Percentiles rank a stretch among this genome's conserved stretches.
These are phyloP conservation scores for Rhagonycha lutea DNA, from an alignment of 2,888 invertebrate genomes.

Conservation along the genomic window DNA sequence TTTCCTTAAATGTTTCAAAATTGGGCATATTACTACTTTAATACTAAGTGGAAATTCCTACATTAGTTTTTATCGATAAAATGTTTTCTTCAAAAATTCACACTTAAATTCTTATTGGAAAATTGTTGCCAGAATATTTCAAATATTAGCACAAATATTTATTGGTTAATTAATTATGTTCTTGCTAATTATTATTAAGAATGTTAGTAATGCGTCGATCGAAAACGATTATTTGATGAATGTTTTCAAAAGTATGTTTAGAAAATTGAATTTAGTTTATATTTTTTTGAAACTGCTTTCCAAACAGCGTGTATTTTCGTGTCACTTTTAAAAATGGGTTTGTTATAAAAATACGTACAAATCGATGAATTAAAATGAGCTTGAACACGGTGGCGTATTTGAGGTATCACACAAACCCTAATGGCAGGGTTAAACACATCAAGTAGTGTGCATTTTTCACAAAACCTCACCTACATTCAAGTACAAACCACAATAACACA, in stretches of 20 bases:
- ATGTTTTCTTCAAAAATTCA: neutral
- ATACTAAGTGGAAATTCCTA: slow-evolving; percentile 6
- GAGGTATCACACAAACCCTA: slow-evolving; percentile 56
- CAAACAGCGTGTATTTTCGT: neutral
- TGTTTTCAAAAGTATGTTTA: neutral
- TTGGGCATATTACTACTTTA: slow-evolving; percentile 10
- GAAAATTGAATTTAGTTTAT: neutral
- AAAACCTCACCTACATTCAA: slow-evolving; percentile 45
- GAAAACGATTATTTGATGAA: neutral
- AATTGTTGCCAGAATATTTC: slow-evolving; percentile 7
- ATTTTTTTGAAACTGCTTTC: neutral
- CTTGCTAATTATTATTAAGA: slow-evolving; percentile 19
- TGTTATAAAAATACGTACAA: slow-evolving; percentile 36
- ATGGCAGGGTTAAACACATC: slow-evolving; percentile 56
- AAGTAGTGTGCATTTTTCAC: slow-evolving; percentile 56
- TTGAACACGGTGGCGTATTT: slow-evolving; percentile 50
- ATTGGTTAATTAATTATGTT: slow-evolving; percentile 25
- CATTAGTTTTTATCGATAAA: neutral
- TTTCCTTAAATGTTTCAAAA: neutral
- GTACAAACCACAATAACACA: slow-evolving; percentile 39
- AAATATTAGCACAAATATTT: slow-evolving; percentile 18
- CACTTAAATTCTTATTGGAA: neutral
- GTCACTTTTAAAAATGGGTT: slow-evolving; percentile 2
- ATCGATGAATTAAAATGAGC: slow-evolving; percentile 45
- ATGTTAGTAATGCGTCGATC: slow-evolving; percentile 17